Evolutionary conservation across 2,888 invertebrate species (phyloP), one percentile per base, ranked within the genome.

Genomic region (Chesias legatella): DNA sequence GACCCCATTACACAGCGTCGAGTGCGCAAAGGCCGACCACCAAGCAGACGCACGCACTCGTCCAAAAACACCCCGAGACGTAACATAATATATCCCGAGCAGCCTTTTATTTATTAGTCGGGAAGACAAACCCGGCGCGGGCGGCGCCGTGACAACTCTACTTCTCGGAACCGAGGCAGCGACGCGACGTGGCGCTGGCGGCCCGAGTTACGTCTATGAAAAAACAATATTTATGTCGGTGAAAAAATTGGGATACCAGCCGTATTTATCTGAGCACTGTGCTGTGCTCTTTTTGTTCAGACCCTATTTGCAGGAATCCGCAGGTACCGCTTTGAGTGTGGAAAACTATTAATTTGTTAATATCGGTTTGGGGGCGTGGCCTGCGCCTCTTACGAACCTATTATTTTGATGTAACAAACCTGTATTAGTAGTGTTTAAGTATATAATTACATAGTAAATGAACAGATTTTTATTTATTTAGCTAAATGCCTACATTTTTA

Each of bases 41-140:
- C 70, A 60, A 53, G 30, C 34, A 32, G 25, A n/a, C 17, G 67
- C 75, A 73, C 67, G 69, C 75, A 67, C 62, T 73, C 65, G 60
- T 55, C 78, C 75, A 79, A 82, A 82, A 80, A 77, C 75, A 73
- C 67, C 73, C 77, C 70, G 60, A 74, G 70, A 77, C 78, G 88
- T 86, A 88, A 88, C 82, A 81, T 85, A 86, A 88, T 88, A 88
- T 86, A 84, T 84, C 79, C 84, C 82, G 74, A 79, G 78, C 76
- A 84, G 79, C 72, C 80, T 83, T 83, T 86, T 86, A 86, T 86
- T 85, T 86, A 88, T 85, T 81, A 77, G 79, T 70, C 61, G 73
- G 67, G 66, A 71, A 67, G 65, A 67, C 67, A 53, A 56, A 63
- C 50, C 67, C 73, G 84, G 85, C 86, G 86, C 88, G 86, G 83